These are phyloP conservation scores for Cerastis leucographa DNA, from an alignment of 2,888 invertebrate genomes.

Conservation along the genomic window DNA sequence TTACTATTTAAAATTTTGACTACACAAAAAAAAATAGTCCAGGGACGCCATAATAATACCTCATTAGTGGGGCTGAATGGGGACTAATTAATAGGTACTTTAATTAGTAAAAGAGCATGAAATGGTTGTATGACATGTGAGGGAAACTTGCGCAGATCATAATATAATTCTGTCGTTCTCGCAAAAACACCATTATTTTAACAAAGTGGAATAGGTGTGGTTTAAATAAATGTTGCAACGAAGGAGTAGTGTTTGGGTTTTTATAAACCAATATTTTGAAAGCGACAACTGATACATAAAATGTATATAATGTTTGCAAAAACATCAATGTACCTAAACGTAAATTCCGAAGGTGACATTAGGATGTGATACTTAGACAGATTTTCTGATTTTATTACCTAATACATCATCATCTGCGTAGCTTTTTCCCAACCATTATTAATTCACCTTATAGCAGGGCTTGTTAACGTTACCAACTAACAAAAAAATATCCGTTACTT, in stretches of 20 bases:
- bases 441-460: no score
- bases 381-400: no score
- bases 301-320: neutral
- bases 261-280: neutral
- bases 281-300: no score
- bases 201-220: neutral
- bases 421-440: neutral
- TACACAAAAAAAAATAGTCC: no score
- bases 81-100: neutral
- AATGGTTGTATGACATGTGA: neutral
- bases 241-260: neutral
- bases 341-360: no score
- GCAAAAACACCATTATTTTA: neutral
- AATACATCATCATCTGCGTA: neutral
- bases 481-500: no score
- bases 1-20: neutral
- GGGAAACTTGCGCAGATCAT: neutral
- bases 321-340: neutral
- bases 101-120: conserved; percentile 5
- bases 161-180: neutral
- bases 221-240: neutral
- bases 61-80: no score
- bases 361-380: no score
- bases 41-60: neutral
- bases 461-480: no score